Conservation (phyloP, 2,888 invertebrate species). For the Aphrophora alni region DNA sequence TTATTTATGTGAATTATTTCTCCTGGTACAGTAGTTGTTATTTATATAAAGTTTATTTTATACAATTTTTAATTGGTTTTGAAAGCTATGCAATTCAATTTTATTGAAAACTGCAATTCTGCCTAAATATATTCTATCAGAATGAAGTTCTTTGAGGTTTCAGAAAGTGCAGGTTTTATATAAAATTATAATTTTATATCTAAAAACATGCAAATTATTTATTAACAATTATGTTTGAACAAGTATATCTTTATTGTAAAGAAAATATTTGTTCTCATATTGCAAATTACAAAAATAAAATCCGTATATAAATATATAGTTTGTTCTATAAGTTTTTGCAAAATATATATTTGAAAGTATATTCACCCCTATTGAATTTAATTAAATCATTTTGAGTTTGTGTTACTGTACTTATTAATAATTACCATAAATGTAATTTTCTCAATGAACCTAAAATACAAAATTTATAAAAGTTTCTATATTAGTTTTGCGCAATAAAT, state of each 20-base stretch:
- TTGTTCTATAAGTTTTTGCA: background rate
- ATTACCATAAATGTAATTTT: background rate
- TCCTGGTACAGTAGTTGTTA: too few species aligned
- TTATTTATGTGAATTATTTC: too few species aligned
- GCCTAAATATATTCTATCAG: too few species aligned
- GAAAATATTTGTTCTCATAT: background rate
- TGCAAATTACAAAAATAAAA: background rate
- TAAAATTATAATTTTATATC: too few species aligned
- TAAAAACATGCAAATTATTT: too few species aligned
- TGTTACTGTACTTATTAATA: background rate
- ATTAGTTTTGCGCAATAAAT: constrained; percentile 23
- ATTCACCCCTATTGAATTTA: background rate
- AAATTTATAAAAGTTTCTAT: background rate
- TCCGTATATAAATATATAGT: background rate
- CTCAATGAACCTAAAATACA: background rate
- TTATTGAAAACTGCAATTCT: too few species aligned
- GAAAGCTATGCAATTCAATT: too few species aligned
- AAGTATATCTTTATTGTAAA: background rate
- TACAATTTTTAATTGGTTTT: too few species aligned
- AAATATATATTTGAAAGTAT: background rate
- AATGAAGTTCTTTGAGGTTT: too few species aligned
- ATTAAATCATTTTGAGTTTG: background rate
- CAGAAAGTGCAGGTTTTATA: too few species aligned
- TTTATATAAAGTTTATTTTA: too few species aligned
- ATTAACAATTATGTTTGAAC: too few species aligned